Conservation (phyloP, 2,113 vertebrate species). For the Bufo bufo region DNA sequence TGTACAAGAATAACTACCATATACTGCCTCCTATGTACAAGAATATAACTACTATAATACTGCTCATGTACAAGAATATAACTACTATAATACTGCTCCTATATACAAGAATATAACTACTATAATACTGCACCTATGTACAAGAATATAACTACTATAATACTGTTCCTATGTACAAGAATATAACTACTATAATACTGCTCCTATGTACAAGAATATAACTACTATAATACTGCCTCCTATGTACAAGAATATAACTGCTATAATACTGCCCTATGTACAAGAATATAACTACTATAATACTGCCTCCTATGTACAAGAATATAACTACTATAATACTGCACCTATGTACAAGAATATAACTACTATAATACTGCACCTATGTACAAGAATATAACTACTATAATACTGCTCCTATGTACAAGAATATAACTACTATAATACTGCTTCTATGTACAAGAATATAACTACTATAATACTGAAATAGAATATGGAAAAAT, state of each 20-base stretch:
- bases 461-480: conserved; percentile 18
- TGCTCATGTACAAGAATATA: background rate
- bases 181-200: background rate
- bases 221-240: background rate
- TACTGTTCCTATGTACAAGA: conserved; percentile 1
- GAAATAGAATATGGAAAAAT: too few species aligned
- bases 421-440: background rate
- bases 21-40: background rate
- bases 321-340: conserved; percentile 4
- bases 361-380: background rate
- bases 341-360: background rate
- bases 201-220: background rate
- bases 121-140: background rate
- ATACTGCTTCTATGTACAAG: background rate
- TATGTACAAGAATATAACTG: background rate
- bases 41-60: too few species aligned
- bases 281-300: conserved; percentile 9
- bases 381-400: conserved; percentile 9
- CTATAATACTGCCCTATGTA: conserved; percentile 10
- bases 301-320: background rate
- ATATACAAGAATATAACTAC: background rate
- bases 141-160: background rate
- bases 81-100: background rate
- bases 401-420: background rate
- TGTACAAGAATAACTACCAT: background rate